Conservation (phyloP, 2,113 vertebrate genomes). For the Fregetta grallaria region DNA sequence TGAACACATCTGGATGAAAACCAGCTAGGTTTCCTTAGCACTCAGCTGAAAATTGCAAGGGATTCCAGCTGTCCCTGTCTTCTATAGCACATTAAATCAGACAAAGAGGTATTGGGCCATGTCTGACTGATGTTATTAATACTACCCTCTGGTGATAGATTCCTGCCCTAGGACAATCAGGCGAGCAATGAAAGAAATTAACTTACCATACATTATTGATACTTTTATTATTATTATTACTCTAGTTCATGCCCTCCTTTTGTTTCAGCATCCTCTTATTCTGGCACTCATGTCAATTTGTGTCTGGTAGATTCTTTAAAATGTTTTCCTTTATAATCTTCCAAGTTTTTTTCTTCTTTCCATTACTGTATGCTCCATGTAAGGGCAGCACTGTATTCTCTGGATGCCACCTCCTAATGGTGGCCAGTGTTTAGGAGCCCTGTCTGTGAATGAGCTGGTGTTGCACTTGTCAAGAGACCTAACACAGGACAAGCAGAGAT, state of each 20-base stretch:
- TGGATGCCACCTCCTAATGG: neutral
- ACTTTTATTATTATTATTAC: neutral
- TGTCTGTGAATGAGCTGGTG: neutral
- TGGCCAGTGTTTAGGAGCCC: neutral
- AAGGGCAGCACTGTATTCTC: neutral
- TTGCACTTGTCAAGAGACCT: neutral
- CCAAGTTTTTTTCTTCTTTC: neutral
- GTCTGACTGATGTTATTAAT: neutral
- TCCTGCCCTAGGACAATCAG: neutral
- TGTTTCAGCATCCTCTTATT: neutral
- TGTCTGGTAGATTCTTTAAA: neutral
- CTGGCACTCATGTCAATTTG: neutral
- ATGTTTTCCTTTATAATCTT: neutral
- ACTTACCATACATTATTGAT: neutral
- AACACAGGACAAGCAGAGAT: neutral
- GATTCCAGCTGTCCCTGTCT: neutral
- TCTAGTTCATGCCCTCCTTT: neutral
- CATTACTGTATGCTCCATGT: neutral
- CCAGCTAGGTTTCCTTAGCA: neutral
- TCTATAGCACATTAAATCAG: neutral
- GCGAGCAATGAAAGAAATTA: neutral
- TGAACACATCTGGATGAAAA: neutral
- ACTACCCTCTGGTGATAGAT: neutral
- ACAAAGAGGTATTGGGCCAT: neutral
- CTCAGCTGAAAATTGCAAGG: neutral